Percentiles rank a stretch among this genome's conserved stretches.
These are phyloP conservation scores for Thunnus maccoyii DNA, from an alignment of 2,113 vertebrate genomes.

Conservation along the genomic window DNA sequence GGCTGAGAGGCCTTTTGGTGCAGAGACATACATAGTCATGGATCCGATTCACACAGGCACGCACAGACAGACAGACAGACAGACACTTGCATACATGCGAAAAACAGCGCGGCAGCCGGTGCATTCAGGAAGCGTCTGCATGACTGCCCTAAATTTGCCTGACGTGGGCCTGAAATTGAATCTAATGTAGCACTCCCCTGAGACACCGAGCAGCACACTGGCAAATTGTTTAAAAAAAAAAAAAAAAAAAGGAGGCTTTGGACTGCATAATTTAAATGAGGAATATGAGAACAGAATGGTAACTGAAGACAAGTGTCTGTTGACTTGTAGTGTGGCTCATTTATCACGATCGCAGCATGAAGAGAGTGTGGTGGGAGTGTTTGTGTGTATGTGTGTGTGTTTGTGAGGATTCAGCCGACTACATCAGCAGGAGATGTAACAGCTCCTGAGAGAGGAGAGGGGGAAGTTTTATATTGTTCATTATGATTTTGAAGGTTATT, in stretches of 20 bases:
- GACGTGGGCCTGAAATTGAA: conserved; percentile 72
- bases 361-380: conserved; percentile 4
- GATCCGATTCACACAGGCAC: conserved; percentile 10
- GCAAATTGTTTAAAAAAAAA: conserved; percentile 70
- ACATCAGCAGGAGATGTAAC: conserved; percentile 46
- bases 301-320: conserved; percentile 64
- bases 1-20: conserved; percentile 14
- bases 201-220: conserved; percentile 63
- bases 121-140: conserved; percentile 65
- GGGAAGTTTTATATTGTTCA: conserved; percentile 27
- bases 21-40: conserved; percentile 25
- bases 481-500: conserved; percentile 52
- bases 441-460: conserved; percentile 33
- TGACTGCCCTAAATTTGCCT: conserved; percentile 73
- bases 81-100: conserved; percentile 11
- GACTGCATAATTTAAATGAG: conserved; percentile 76
- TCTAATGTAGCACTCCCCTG: conserved; percentile 67
- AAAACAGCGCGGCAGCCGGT: conserved; percentile 15
- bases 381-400: conserved; percentile 8
- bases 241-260: conserved; percentile 42
- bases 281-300: conserved; percentile 65
- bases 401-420: conserved; percentile 29
- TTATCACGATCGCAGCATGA: conserved; percentile 52
- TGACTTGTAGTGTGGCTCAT: conserved; percentile 54
- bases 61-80: conserved; percentile 19